phyloP scores from a whole-genome alignment of 2,888 invertebrate species.

The Unio delphinus region DNA sequence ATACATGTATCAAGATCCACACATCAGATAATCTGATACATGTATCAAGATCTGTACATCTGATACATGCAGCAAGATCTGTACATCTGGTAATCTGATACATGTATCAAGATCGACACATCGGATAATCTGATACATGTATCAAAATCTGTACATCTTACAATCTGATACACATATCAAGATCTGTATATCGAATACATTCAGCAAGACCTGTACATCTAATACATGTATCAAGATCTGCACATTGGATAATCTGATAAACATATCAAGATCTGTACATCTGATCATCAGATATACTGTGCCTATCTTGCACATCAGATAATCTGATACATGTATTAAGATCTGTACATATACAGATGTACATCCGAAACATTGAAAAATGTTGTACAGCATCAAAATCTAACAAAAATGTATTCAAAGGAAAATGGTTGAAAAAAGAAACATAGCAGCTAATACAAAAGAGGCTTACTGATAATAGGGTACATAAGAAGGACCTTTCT shows the following conservation, averaged over 20 bases:
- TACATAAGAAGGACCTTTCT: constrained; percentile 95
- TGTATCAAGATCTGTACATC: too few relatives aligned
- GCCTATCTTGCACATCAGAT: background rate
- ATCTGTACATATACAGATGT: background rate
- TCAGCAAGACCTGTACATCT: too few relatives aligned
- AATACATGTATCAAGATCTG: too few relatives aligned
- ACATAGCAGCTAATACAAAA: too few relatives aligned
- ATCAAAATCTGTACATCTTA: too few relatives aligned
- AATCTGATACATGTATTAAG: background rate
- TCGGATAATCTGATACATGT: background rate
- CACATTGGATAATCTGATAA: too few relatives aligned
- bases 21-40: background rate
- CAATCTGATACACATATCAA: too few relatives aligned
- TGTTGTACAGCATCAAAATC: background rate
- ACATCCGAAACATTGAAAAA: too few relatives aligned
- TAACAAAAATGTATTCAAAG: background rate
- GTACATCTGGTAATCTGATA: background rate
- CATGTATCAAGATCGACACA: background rate
- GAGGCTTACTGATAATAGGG: constrained; percentile 91
- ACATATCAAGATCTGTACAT: background rate
- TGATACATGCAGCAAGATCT: background rate
- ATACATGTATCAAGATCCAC: too few relatives aligned
- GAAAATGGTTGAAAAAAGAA: too few relatives aligned
- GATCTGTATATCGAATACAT: too few relatives aligned
- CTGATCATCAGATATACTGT: background rate